Percentiles rank a stretch among this genome's conserved stretches.
Evolutionary conservation across 2,113 vertebrate genomes (phyloP).

Genomic region (Lontra canadensis): DNA sequence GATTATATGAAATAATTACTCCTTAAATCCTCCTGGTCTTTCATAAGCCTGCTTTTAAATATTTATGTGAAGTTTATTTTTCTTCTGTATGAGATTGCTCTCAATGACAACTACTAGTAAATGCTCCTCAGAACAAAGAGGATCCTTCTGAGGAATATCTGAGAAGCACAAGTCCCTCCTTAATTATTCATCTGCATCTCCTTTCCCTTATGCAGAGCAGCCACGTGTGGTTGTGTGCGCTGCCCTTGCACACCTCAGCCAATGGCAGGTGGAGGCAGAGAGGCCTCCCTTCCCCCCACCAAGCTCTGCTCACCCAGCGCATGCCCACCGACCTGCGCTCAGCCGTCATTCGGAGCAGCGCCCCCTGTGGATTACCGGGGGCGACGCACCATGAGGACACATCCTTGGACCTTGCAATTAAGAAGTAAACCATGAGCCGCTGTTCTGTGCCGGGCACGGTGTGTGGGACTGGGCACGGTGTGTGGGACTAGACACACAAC

Average conservation of each 20-base stretch:
- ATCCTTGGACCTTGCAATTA: neutral
- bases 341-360: rapidly evolving
- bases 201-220: neutral
- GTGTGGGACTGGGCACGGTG: neutral
- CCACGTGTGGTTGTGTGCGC: rapidly evolving
- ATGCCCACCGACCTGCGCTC: neutral
- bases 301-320: neutral
- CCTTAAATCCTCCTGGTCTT: conserved; percentile 30
- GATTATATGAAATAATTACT: conserved; percentile 8
- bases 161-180: neutral
- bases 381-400: neutral
- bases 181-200: neutral
- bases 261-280: neutral
- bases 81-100: neutral
- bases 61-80: conserved; percentile 39
- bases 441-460: neutral
- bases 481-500: neutral
- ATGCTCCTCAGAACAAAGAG: neutral
- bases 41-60: conserved; percentile 44
- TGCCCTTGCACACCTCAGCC: neutral
- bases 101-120: neutral
- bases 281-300: too few relatives aligned
- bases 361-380: rapidly evolving
- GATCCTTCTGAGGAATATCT: neutral
- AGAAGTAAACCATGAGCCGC: neutral